These are phyloP conservation scores for Dicerorhinus sumatrensis DNA, from an alignment of 2,113 vertebrate species.

Conservation along the genomic window DNA sequence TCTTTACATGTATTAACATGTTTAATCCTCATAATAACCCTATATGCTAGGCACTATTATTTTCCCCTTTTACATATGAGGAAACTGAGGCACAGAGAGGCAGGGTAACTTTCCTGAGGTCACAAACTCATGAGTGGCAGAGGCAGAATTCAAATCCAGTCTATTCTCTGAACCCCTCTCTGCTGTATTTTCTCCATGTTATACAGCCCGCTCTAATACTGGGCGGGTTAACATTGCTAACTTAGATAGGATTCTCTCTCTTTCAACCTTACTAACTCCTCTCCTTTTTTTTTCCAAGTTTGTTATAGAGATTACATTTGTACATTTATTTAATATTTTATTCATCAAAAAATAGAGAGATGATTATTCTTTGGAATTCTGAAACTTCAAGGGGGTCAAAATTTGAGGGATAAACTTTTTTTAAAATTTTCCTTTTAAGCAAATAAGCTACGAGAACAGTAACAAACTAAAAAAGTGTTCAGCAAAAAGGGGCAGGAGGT, in stretches of 20 bases:
- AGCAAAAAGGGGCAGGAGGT: too few species aligned
- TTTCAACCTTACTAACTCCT: neutral
- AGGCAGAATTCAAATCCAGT: neutral
- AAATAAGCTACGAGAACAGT: neutral
- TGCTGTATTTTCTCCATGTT: neutral
- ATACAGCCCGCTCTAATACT: accelerated
- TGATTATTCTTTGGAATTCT: slow-evolving; percentile 16
- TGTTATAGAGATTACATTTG: neutral
- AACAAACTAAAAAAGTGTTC: neutral
- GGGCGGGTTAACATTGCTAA: accelerated
- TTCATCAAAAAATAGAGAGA: neutral
- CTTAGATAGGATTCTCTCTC: neutral
- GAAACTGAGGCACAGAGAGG: neutral
- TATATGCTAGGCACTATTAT: neutral
- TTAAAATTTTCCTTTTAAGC: neutral
- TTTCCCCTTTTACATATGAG: neutral
- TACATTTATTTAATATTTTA: neutral
- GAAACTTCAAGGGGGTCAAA: neutral
- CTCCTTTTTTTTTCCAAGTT: neutral
- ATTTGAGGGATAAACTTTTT: neutral
- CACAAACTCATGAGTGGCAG: neutral
- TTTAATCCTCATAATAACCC: neutral
- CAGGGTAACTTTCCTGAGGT: neutral
- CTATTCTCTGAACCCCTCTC: neutral
- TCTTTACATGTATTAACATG: neutral